Percentiles rank a stretch among this genome's conserved stretches.
These are phyloP conservation scores for Ceyx melanurus DNA, from an alignment of 2,113 vertebrate genomes.

Conservation along the genomic window DNA sequence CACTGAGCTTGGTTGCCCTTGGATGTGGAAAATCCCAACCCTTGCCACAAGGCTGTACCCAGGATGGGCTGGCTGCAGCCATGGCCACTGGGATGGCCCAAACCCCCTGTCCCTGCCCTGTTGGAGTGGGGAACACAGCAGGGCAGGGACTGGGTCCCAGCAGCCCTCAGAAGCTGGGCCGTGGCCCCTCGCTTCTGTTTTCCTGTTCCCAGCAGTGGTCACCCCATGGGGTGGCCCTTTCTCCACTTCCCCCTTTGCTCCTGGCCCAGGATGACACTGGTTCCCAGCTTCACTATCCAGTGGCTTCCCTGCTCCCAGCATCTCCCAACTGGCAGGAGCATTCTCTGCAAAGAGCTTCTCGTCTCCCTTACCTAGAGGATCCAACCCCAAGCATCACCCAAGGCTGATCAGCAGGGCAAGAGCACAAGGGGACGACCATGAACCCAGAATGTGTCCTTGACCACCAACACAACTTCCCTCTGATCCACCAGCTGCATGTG, in stretches of 20 bases:
- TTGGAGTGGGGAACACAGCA: background rate
- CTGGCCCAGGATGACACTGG: fast-evolving
- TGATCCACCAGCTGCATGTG: fast-evolving
- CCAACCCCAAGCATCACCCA: background rate
- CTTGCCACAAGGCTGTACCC: fast-evolving
- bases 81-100: background rate
- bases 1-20: background rate
- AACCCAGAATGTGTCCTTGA: background rate
- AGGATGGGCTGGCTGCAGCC: fast-evolving
- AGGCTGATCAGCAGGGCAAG: background rate
- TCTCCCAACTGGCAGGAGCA: no score
- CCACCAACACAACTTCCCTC: fast-evolving
- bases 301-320: background rate
- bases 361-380: background rate
- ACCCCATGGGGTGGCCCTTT: background rate
- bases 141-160: fast-evolving
- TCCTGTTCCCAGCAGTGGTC: background rate
- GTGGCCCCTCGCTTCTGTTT: background rate
- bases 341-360: background rate
- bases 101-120: background rate
- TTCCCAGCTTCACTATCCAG: fast-evolving
- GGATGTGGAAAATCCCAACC: fast-evolving
- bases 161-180: background rate
- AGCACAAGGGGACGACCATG: background rate
- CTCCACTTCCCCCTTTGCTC: conserved; percentile 30